A percentile compares a stretch with the other conserved stretches of the same genome.
phyloP scores from a whole-genome alignment of 2,888 invertebrate species.

The Steromphala cineraria region DNA sequence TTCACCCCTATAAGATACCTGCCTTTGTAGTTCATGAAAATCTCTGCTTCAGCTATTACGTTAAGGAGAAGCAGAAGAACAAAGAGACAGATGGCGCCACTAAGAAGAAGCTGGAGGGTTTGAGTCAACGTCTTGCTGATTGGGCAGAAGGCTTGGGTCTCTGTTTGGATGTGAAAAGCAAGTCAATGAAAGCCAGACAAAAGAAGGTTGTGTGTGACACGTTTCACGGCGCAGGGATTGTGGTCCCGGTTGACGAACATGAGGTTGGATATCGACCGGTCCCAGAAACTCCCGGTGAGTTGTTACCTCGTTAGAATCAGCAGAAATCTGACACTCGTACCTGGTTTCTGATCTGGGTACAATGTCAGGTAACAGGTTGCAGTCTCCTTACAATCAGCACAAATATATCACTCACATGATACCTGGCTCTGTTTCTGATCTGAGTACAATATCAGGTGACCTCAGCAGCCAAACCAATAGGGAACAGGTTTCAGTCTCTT shows the following conservation, averaged over 20 bases:
- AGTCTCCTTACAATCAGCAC: too few species aligned
- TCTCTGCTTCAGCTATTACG: slow-evolving; percentile 56
- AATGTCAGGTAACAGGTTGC: too few species aligned
- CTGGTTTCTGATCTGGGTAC: too few species aligned
- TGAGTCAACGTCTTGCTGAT: slow-evolving; percentile 81
- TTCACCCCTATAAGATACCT: too few species aligned
- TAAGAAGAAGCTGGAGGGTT: slow-evolving; percentile 69
- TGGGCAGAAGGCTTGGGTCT: slow-evolving; percentile 81
- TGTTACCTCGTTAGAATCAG: too few species aligned
- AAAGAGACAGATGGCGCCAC: slow-evolving; percentile 37
- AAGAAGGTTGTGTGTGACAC: slow-evolving; percentile 69
- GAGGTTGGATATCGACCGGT: slow-evolving; percentile 88
- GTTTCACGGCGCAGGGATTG: slow-evolving; percentile 72
- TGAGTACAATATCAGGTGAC: too few species aligned
- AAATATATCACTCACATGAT: too few species aligned
- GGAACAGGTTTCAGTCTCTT: too few species aligned
- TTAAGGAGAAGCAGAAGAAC: slow-evolving; percentile 57
- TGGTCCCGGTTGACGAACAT: slow-evolving; percentile 86
- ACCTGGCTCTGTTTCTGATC: too few species aligned
- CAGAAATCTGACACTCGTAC: too few species aligned
- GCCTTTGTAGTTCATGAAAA: too few species aligned
- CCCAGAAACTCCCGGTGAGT: slow-evolving; percentile 79
- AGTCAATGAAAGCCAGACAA: slow-evolving; percentile 78
- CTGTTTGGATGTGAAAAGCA: slow-evolving; percentile 79
- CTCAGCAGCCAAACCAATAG: too few species aligned